Percentiles rank a stretch among this genome's conserved stretches.
Evolutionary conservation across 1,140 invertebrate genomes (phyloP).

Genomic region (Neodiprion fabricii): DNA sequence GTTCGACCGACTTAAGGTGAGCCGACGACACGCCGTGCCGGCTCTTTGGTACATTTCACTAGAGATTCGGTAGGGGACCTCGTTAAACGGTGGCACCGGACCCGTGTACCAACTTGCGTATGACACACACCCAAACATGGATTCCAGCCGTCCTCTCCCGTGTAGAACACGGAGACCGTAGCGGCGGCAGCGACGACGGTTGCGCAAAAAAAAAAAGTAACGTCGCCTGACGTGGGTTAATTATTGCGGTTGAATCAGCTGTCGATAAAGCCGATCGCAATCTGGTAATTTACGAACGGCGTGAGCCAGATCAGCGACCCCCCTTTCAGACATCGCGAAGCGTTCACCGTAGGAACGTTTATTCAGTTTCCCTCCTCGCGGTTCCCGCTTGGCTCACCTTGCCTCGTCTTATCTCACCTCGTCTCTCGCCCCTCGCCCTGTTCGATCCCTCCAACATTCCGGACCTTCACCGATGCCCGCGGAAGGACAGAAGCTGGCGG

Average conservation of each 20-base stretch:
- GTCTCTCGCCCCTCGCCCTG: too few species aligned
- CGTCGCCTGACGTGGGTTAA: background rate
- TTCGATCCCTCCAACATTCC: background rate
- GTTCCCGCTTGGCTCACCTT: too few species aligned
- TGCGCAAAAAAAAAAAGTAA: background rate
- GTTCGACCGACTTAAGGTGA: background rate
- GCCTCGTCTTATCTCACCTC: too few species aligned
- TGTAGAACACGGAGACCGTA: background rate
- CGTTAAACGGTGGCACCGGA: background rate
- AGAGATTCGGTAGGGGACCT: background rate
- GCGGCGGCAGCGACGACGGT: background rate
- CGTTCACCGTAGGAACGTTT: background rate
- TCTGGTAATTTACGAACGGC: conserved; percentile 7
- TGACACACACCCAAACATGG: conserved; percentile 1
- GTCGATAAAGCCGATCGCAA: conserved; percentile 7
- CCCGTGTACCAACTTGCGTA: background rate
- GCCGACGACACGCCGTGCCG: background rate
- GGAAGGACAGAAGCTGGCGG: background rate
- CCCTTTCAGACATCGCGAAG: too few species aligned
- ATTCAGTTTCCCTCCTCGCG: too few species aligned
- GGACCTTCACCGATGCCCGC: background rate
- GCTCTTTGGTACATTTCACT: background rate
- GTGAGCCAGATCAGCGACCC: background rate
- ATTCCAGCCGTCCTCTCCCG: background rate
- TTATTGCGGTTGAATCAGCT: conserved; percentile 2